Percentiles rank a stretch among this genome's conserved stretches.
Conservation (phyloP, 2,113 vertebrate genomes). For the Cathartes aura region DNA sequence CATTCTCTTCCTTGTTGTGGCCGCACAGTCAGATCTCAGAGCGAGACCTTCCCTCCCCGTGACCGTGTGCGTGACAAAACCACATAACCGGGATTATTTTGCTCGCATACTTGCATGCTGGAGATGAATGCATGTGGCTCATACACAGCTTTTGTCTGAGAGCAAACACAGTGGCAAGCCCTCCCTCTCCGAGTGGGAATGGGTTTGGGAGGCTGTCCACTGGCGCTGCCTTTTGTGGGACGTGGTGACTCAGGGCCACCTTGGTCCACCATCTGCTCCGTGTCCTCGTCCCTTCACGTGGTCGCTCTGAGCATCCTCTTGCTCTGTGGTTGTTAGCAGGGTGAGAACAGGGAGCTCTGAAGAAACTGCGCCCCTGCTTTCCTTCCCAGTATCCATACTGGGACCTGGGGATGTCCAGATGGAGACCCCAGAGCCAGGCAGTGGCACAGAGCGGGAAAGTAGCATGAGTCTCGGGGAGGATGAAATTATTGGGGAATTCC, state of each 20-base stretch:
- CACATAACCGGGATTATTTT: neutral
- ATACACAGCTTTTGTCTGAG: neutral
- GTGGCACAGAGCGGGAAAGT: neutral
- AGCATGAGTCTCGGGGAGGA: neutral
- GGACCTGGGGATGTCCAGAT: neutral
- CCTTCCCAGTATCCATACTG: neutral
- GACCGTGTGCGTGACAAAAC: fast-evolving
- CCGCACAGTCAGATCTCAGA: neutral
- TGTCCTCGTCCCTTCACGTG: fast-evolving
- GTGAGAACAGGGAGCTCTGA: neutral
- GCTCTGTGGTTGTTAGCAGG: neutral
- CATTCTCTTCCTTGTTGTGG: neutral
- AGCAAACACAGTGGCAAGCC: neutral
- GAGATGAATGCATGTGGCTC: neutral
- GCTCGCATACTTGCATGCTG: fast-evolving
- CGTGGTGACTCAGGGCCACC: neutral
- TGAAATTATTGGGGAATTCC: neutral
- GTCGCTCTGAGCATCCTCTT: neutral
- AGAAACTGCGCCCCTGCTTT: neutral
- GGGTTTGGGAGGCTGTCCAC: neutral
- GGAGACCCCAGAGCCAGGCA: neutral
- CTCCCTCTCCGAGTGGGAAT: neutral
- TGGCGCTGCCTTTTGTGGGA: neutral
- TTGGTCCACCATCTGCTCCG: neutral
- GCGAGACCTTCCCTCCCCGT: fast-evolving